Base-by-base conservation (phyloP, 1,140 invertebrate species). In the Achroia grisella region DNA sequence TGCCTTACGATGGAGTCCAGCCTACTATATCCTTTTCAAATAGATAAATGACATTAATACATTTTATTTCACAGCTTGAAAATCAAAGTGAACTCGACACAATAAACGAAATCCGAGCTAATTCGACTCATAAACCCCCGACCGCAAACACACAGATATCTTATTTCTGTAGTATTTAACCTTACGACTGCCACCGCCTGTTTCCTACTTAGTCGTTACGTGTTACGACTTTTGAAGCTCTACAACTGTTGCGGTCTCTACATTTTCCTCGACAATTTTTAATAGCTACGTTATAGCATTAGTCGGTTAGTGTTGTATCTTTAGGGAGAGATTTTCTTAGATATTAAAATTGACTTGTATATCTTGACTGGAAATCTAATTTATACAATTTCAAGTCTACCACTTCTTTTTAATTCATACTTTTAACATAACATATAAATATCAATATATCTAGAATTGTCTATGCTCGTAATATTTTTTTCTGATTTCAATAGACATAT, bases 1-100 rank as follows among this genome's bases (percentile, higher is more conserved):
- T 94, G 80, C 90, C 90, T 63, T 96, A 94, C 89, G 94, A 96
- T 84, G 94, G 94, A 85, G 92, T 95, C 89, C 93, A 94, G 88
- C 94, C 94, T 93, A 94, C 94, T 91, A 95, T 96, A 95, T 96
- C 94, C 93, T 96, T 96, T 94, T 91, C 89, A 89, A 89, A 90
- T 67, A 70, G 56, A 62, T 43, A 52, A 43, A 32, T 44, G 10
- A 56, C 42, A 14, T 39, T 34, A 50, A 36, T 34, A 34, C 12
- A 41, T n/a, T 8, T 41, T 51, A 39, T 14, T 42, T 51, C 10
- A 8, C 34, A 30, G 12, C 10, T 27, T 8, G 27, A 33, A 40
- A 41, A 14, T 23, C 12, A 40, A n/a, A 39, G 49, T 52, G 37
- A 45, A 48, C 44, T 56, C 32, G 6, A 23, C 47, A 49, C 41